A percentile compares a stretch with the other conserved stretches of the same genome.
Evolutionary conservation across 1,140 invertebrate genomes (phyloP).

Genomic region (Anagrus nilaparvatae): DNA sequence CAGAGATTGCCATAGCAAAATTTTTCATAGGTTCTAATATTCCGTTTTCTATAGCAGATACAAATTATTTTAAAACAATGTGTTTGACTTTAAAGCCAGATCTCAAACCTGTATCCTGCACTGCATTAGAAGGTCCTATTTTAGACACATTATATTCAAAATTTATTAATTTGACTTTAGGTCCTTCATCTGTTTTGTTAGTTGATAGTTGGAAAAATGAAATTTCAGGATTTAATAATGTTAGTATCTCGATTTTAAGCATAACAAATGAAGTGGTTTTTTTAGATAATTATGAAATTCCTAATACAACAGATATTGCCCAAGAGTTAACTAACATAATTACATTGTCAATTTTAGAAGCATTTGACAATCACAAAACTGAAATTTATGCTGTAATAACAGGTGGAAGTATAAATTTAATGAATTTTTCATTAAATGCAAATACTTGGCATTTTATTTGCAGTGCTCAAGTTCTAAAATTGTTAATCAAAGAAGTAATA

Average conservation of each 20-base stretch:
- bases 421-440: slow-evolving; percentile 1
- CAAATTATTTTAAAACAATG: slow-evolving; percentile 12
- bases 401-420: slow-evolving; percentile 7
- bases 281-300: slow-evolving; percentile 13
- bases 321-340: slow-evolving; percentile 13
- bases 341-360: slow-evolving; percentile 13
- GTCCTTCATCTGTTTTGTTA: slow-evolving; percentile 10
- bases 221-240: slow-evolving; percentile 10
- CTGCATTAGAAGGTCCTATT: slow-evolving; percentile 6
- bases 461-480: slow-evolving; percentile 8
- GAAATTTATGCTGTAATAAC: slow-evolving; percentile 14
- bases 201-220: slow-evolving; percentile 15
- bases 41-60: slow-evolving; percentile 12
- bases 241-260: slow-evolving; percentile 12
- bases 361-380: slow-evolving; percentile 13
- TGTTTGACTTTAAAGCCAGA: slow-evolving; percentile 12
- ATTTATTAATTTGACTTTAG: slow-evolving; percentile 10
- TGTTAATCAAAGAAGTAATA: slow-evolving; percentile 11
- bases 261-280: slow-evolving; percentile 14
- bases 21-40: slow-evolving; percentile 15
- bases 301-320: slow-evolving; percentile 8
- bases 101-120: slow-evolving; percentile 5
- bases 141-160: slow-evolving; percentile 13
- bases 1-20: slow-evolving; percentile 6
- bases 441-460: slow-evolving; percentile 14